Evolutionary conservation across 2,797 vertebrate species (phyloP).

Genomic region (Platalea minor): DNA sequence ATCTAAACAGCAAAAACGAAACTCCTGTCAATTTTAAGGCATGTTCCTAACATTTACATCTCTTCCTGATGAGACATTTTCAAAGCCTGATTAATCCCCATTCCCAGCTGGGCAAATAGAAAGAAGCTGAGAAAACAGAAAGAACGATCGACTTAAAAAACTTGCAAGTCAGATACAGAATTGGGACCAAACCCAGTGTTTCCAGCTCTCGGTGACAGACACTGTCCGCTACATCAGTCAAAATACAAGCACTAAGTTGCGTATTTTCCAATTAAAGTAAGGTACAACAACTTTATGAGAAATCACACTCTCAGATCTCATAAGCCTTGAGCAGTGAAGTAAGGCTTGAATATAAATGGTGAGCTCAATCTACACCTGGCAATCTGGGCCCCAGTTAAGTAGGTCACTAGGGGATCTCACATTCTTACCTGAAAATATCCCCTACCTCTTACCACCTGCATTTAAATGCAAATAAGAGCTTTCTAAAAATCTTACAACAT

Average conservation of each 20-base stretch:
- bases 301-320: background rate
- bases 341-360: accelerated
- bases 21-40: background rate
- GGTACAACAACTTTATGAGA: background rate
- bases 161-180: background rate
- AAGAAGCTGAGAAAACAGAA: background rate
- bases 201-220: background rate
- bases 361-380: background rate
- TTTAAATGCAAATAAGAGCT: background rate
- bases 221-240: background rate
- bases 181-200: background rate
- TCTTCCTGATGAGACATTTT: background rate
- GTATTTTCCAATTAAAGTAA: background rate
- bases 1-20: background rate
- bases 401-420: background rate
- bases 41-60: background rate
- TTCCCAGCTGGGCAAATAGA: background rate
- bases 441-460: background rate
- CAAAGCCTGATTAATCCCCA: background rate
- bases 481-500: background rate
- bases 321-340: background rate
- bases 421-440: background rate
- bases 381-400: background rate
- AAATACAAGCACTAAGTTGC: background rate
- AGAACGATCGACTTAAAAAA: background rate